Conservation (phyloP, 2,888 invertebrate genomes). For the Tubulanus polymorphus region DNA sequence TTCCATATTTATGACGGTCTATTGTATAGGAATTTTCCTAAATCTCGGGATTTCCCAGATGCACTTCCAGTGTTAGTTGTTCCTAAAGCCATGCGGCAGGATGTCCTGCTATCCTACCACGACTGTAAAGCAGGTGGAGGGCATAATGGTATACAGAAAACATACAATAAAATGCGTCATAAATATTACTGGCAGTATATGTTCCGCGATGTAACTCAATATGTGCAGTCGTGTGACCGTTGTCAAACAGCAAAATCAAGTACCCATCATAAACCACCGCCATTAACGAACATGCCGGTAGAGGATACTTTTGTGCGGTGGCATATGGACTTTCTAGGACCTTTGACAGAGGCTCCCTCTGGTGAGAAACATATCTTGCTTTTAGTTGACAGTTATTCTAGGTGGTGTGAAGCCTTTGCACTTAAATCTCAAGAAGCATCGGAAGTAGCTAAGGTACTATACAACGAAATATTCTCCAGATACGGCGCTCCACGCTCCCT, state of each 20-base stretch:
- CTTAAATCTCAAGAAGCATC: constrained; percentile 17
- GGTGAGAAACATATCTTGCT: neutral
- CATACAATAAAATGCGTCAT: neutral
- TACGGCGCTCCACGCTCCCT: constrained; percentile 21
- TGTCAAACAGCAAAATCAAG: neutral
- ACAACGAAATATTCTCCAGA: constrained; percentile 20
- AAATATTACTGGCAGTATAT: neutral
- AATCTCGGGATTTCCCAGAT: too few relatives aligned
- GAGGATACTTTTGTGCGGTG: neutral
- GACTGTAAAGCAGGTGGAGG: constrained; percentile 13
- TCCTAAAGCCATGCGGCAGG: constrained; percentile 9
- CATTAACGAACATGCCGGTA: neutral
- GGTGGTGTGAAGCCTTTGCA: constrained; percentile 8
- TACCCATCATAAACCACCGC: neutral
- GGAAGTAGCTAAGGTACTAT: constrained; percentile 20
- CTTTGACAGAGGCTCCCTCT: neutral
- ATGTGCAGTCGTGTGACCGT: neutral
- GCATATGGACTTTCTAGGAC: neutral
- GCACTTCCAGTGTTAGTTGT: too few relatives aligned
- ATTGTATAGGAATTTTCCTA: too few relatives aligned
- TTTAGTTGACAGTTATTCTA: neutral
- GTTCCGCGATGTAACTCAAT: neutral
- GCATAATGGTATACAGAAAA: neutral
- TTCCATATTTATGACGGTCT: too few relatives aligned
- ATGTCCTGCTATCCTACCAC: constrained; percentile 13